Evolutionary conservation across 2,797 vertebrate species (phyloP).

Genomic region (Alfaro cultratus): DNA sequence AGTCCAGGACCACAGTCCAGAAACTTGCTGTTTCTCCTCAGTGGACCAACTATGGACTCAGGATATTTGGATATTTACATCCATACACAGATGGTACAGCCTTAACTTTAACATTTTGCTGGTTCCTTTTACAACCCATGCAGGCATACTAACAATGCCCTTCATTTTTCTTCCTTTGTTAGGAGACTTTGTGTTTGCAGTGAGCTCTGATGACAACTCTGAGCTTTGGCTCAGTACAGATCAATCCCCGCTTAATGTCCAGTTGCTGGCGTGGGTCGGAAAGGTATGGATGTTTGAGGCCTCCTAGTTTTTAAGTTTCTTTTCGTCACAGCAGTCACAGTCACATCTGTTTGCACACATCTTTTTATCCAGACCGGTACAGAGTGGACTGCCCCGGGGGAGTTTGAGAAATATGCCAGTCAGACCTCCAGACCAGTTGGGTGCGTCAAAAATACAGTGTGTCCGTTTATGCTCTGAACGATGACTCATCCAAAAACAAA

Average conservation of each 20-base stretch:
- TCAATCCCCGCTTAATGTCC: constrained; percentile 83
- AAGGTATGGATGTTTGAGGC: constrained; percentile 78
- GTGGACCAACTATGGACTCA: constrained; percentile 93
- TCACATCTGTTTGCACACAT: neutral
- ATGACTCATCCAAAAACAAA: neutral
- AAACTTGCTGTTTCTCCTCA: constrained; percentile 90
- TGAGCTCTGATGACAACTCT: constrained; percentile 93
- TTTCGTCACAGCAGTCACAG: neutral
- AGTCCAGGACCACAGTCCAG: constrained; percentile 87
- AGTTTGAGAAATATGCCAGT: constrained; percentile 90
- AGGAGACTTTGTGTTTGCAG: constrained; percentile 93
- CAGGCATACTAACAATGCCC: neutral
- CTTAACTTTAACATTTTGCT: constrained; percentile 28
- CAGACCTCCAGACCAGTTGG: constrained; percentile 87
- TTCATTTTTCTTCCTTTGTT: constrained; percentile 7
- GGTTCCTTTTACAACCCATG: neutral
- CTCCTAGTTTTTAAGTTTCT: neutral
- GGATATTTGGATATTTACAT: constrained; percentile 96
- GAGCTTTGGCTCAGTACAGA: constrained; percentile 95
- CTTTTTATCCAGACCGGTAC: constrained; percentile 82
- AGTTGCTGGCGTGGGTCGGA: constrained; percentile 88
- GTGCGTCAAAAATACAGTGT: constrained; percentile 73
- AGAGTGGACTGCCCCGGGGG: constrained; percentile 94
- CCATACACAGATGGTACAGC: constrained; percentile 85
- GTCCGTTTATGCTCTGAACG: neutral